These are phyloP conservation scores for Fragum sueziense DNA, from an alignment of 2,888 invertebrate species.

Conservation along the genomic window DNA sequence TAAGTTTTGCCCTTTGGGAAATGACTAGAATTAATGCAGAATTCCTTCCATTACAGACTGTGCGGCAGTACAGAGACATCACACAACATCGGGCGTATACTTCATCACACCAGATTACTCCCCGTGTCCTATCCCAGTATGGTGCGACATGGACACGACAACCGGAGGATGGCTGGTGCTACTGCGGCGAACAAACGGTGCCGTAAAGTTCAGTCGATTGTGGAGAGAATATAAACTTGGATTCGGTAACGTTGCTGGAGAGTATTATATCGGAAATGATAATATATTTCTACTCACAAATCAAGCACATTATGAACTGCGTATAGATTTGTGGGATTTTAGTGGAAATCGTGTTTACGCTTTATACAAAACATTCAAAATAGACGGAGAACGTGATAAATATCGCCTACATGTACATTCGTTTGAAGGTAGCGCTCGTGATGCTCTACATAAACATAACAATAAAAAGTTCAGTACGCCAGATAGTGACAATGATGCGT, in stretches of 20 bases:
- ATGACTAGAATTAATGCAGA: background rate
- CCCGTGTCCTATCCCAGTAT: constrained; percentile 84
- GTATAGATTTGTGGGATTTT: constrained; percentile 81
- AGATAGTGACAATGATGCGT: constrained; percentile 94
- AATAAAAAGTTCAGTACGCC: constrained; percentile 95
- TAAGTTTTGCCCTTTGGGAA: too few species aligned
- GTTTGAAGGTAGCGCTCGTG: constrained; percentile 89
- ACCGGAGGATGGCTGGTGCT: constrained; percentile 83
- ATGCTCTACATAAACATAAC: constrained; percentile 94
- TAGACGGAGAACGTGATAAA: constrained; percentile 79
- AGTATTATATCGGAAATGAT: constrained; percentile 80
- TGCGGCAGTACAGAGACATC: constrained; percentile 70
- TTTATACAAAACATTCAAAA: constrained; percentile 76
- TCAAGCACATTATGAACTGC: constrained; percentile 77
- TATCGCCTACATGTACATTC: constrained; percentile 75
- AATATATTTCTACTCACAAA: constrained; percentile 79
- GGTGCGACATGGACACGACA: constrained; percentile 86
- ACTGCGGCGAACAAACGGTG: constrained; percentile 73
- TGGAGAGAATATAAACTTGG: constrained; percentile 79
- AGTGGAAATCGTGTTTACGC: constrained; percentile 78
- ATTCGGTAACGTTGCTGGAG: constrained; percentile 77
- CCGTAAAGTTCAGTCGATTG: constrained; percentile 70
- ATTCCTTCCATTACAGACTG: constrained; percentile 74
- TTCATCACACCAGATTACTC: constrained; percentile 77
- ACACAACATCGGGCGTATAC: constrained; percentile 77